These are phyloP conservation scores for Acronicta alni DNA, from an alignment of 2,888 invertebrate species.

Conservation along the genomic window DNA sequence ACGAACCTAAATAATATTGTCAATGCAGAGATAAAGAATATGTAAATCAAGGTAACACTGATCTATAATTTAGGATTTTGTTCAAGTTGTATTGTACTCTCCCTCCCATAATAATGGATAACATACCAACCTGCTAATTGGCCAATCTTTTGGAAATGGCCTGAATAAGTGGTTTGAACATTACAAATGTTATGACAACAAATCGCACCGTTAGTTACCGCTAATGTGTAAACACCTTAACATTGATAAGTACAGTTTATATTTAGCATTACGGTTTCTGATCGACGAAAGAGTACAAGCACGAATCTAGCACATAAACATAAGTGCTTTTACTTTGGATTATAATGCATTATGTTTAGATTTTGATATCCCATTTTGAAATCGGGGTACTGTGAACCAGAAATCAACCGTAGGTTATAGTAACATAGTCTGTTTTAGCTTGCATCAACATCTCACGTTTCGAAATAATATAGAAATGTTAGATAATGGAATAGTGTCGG, in stretches of 20 bases:
- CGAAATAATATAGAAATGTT: neutral
- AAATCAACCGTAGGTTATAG: neutral
- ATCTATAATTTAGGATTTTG: no score
- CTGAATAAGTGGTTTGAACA: no score
- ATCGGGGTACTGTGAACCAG: conserved; percentile 1
- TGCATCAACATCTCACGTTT: neutral
- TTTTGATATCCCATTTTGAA: conserved; percentile 17
- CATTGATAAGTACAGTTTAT: conserved; percentile 38
- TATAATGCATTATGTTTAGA: conserved; percentile 24
- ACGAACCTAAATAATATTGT: no score
- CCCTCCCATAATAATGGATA: no score
- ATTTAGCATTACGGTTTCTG: conserved; percentile 30
- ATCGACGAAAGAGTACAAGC: conserved; percentile 41
- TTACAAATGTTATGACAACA: neutral
- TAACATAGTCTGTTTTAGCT: neutral
- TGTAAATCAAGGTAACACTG: no score
- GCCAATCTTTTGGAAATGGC: no score
- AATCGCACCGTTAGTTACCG: conserved; percentile 11
- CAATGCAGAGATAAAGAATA: no score
- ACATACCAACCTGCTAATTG: no score
- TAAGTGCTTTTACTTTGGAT: conserved; percentile 34
- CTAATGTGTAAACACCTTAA: conserved; percentile 34
- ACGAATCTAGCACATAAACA: conserved; percentile 51
- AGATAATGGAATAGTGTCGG: neutral
- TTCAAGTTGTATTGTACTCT: no score